Base-by-base conservation (phyloP, 2,888 invertebrate species). In the Sinodicranocentrus sp. region DNA sequence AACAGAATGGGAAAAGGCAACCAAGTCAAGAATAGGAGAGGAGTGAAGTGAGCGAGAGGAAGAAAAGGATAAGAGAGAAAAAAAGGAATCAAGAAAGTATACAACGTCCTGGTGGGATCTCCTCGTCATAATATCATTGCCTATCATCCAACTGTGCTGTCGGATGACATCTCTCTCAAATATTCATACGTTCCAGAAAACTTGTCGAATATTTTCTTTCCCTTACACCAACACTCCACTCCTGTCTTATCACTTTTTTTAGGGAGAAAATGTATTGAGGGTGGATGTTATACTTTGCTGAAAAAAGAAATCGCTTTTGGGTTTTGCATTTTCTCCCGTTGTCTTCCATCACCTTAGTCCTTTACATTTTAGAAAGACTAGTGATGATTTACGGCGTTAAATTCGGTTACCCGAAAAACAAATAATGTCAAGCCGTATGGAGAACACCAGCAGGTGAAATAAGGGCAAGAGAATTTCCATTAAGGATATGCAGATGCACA, bases 111-210 rank as follows among this genome's bases (percentile, higher is more conserved):
- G 71, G 71, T 83, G 83, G 83, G 83, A 83, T 83, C 82, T 75
- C 65, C 77, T 83, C 83, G 83, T 83, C 83, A 77, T 83, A 83
- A 83, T 83, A 83, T 83, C 83, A 77, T 83, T 83, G 83, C 83
- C 83, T 83, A 83, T 83, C 77, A 83, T 77, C 83, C 77, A 71
- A 83, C 83, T 82, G 82, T 76, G 83, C 77, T 83, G 83, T 83
- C 83, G 77, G 83, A 83, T 83, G 83, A 83, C 83, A 83, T 83
- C 83, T 83, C 83, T 83, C 77, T 83, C 83, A 83, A 83, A 83
- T 83, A 83, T 83, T 83, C 83, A 83, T 83, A 77, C 72, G 70
- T 71, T 83, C 48, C 67, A 54, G 65, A 82, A 71, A 76, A 67
- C 44, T 76, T 77, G 83, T 77, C 77, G 77, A 83, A 77, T 83